Conservation (phyloP, 2,113 vertebrate genomes). For the Urocitellus parryii region DNA sequence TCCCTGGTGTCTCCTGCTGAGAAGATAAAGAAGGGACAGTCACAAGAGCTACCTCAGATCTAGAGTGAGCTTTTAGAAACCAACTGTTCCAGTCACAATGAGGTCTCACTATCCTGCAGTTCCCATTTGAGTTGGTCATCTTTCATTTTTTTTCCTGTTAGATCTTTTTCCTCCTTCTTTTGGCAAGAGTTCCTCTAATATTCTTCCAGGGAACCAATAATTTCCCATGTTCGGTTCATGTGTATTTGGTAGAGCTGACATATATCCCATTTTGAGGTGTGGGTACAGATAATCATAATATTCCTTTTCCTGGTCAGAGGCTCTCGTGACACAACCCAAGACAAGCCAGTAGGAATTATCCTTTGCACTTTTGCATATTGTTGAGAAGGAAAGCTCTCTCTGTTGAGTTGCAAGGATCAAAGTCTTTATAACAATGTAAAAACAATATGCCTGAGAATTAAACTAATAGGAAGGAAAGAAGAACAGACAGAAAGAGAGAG, state of each 20-base stretch:
- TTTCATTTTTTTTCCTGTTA: background rate
- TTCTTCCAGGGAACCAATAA: background rate
- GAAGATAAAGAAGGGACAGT: background rate
- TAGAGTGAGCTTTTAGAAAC: background rate
- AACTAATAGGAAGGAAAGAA: background rate
- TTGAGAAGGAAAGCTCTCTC: background rate
- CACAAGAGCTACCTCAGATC: background rate
- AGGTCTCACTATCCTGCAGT: background rate
- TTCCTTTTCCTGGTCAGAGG: background rate
- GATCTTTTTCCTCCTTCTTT: background rate
- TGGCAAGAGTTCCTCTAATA: too few relatives aligned
- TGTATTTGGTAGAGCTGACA: background rate
- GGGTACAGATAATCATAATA: background rate
- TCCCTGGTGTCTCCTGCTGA: background rate
- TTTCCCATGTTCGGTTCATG: background rate
- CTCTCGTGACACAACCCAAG: background rate
- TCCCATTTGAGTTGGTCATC: background rate
- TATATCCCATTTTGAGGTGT: background rate
- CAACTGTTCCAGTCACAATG: background rate
- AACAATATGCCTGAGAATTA: slow-evolving; percentile 11
- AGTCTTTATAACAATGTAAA: background rate
- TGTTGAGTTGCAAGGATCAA: background rate
- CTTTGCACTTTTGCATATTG: background rate
- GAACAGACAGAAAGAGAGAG: background rate
- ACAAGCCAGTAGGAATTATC: background rate